A percentile compares a stretch with the other conserved stretches of the same genome.
Evolutionary conservation across 2,113 vertebrate species (phyloP).

Genomic region (Promerops cafer): DNA sequence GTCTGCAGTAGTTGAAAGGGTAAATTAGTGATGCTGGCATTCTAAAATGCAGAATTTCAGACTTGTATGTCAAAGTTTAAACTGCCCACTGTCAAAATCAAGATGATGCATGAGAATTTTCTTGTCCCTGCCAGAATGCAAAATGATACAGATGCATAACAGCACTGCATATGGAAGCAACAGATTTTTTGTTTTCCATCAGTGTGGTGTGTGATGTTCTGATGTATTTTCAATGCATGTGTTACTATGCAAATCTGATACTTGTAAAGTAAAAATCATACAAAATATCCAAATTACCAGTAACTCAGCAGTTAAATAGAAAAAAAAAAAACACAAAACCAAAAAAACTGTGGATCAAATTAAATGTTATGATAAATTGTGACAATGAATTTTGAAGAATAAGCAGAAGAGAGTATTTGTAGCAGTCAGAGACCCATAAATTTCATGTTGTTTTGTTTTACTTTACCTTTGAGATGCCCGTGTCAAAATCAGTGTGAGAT

Average conservation of each 20-base stretch:
- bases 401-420: background rate
- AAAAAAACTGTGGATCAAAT: background rate
- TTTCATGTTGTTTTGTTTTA: background rate
- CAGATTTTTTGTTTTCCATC: background rate
- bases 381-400: background rate
- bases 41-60: background rate
- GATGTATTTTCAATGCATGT: background rate
- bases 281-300: background rate
- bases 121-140: background rate
- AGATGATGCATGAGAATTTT: background rate
- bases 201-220: fast-evolving
- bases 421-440: background rate
- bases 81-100: background rate
- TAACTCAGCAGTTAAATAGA: background rate
- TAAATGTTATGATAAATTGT: background rate
- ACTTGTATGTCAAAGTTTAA: background rate
- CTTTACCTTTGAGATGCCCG: background rate
- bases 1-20: background rate
- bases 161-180: background rate
- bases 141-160: background rate
- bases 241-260: background rate
- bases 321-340: background rate
- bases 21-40: background rate
- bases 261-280: background rate
- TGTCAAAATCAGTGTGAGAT: background rate